Evolutionary conservation across 2,888 invertebrate genomes (phyloP).

Genomic region (Harmothoe impar): DNA sequence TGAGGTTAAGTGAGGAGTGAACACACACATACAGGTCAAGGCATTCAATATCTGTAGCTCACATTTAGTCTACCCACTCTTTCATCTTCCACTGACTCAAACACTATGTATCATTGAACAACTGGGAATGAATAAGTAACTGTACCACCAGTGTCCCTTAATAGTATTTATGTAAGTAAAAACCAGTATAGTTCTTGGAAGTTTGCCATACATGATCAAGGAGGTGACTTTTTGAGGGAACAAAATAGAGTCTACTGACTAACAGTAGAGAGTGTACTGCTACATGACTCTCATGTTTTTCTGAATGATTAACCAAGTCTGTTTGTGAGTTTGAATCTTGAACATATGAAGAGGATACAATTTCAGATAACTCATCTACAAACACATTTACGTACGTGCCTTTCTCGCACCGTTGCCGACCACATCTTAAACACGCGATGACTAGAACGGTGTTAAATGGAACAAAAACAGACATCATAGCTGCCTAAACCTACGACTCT

Average conservation of each 20-base stretch:
- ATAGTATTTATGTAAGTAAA: background rate
- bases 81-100: background rate
- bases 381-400: background rate
- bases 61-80: background rate
- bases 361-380: background rate
- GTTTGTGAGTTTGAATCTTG: background rate
- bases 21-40: conserved; percentile 4
- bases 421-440: conserved; percentile 56
- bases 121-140: conserved; percentile 9
- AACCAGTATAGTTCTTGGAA: too few species aligned
- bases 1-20: conserved; percentile 14
- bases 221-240: too few species aligned
- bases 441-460: conserved; percentile 54
- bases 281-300: too few species aligned
- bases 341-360: conserved; percentile 5
- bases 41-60: background rate
- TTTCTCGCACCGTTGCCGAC: conserved; percentile 47
- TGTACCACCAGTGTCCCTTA: background rate
- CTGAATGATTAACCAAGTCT: background rate
- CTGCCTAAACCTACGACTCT: conserved; percentile 55
- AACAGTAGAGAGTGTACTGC: background rate
- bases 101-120: background rate
- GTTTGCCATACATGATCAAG: too few species aligned
- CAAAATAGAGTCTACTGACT: background rate
- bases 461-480: conserved; percentile 52